Conservation (phyloP, 2,888 invertebrate genomes). For the Fragum sueziense region DNA sequence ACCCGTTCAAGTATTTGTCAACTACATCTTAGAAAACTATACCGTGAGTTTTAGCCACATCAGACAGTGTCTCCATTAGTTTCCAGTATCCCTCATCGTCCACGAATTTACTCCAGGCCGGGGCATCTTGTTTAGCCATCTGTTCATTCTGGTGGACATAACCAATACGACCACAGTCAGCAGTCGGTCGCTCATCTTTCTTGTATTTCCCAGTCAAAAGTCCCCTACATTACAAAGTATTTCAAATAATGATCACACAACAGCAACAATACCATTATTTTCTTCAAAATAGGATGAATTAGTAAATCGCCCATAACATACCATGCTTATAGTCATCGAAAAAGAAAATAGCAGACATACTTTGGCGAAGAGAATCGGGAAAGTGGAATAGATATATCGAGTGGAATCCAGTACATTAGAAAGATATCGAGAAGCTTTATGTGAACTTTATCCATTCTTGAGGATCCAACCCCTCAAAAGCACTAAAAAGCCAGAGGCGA, state of each 20-base stretch:
- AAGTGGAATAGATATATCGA: not conserved
- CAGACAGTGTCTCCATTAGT: constrained; percentile 39
- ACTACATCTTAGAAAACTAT: not conserved
- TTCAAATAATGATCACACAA: no score
- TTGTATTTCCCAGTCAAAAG: constrained; percentile 62
- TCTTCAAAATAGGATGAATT: no score
- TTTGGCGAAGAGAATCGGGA: not conserved
- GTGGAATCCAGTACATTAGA: not conserved
- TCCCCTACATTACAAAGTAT: constrained; percentile 46
- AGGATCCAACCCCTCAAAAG: not conserved
- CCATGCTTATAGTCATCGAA: no score
- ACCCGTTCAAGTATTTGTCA: not conserved
- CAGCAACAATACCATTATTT: no score
- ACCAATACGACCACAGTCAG: constrained; percentile 41
- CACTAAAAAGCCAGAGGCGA: no score
- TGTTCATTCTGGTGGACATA: constrained; percentile 39
- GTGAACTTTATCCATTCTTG: not conserved
- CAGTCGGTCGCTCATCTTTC: constrained; percentile 41
- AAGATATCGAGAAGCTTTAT: not conserved
- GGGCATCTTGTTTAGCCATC: constrained; percentile 43
- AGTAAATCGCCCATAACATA: no score
- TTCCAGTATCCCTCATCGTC: constrained; percentile 57
- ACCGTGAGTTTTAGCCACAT: not conserved
- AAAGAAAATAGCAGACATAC: not conserved
- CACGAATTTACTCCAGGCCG: constrained; percentile 57